Evolutionary conservation across 2,797 vertebrate genomes (phyloP), one percentile per base, ranked within the genome.

Genomic region (Hypotaenidia okinawae): DNA sequence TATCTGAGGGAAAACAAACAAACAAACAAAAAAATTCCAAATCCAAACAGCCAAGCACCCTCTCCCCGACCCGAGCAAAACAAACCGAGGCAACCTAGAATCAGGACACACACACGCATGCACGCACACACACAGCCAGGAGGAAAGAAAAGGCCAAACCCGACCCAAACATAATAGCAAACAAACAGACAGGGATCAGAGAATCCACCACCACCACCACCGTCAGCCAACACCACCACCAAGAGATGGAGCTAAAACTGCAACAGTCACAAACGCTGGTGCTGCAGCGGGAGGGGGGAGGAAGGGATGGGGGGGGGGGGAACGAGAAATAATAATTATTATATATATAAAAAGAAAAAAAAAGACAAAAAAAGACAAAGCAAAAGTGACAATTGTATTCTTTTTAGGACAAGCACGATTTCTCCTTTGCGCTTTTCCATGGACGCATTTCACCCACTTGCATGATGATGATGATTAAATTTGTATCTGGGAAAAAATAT

Each of bases 341-440:
- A 92, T 95, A 90, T 94, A 98, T 97, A 93, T 89, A 97, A 95
- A 96, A 96, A 95, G 79, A 70, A 85, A 92, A 91, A 88, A 87
- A 89, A 61, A 32, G 62, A 62, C 4, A 67, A 84, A 91, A 89
- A 94, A 96, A 94, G 95, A 66, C 69, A 95, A 96, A 96, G 95
- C 94, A 94, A 97, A 97, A 96, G 97, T 97, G 97, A 97, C 98
- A 97, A 97, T 97, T 97, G 97, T 97, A 98, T 97, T 97, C 97
- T 97, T 97, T 98, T 96, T 97, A 97, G 98, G 98, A 99, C 98
- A 98, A 99, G 99, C 99, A 99, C 99, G 98, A 98, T 98, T 98
- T 98, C 98, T 98, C 98, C 97, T 98, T 98, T 99, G 98, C 98
- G 99, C 98, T 99, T 97, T 99, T 99, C 98, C 98, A 98, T 98